Evolutionary conservation across 2,113 vertebrate genomes (phyloP).

Genomic region (Oryzias woworae): DNA sequence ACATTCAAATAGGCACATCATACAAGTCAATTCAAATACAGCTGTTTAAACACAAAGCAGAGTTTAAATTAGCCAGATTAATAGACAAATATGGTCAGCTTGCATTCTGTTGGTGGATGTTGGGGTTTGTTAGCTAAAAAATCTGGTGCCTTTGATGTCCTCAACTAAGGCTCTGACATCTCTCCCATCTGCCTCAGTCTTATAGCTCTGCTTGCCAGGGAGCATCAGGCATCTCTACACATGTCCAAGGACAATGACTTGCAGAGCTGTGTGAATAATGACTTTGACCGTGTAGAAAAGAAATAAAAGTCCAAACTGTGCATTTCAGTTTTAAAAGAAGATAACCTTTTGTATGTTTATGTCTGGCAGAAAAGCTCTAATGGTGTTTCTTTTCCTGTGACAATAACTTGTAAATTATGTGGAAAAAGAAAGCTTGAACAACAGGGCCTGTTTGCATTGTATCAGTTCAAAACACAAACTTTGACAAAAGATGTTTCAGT

Average conservation of each 20-base stretch:
- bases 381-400: too few species aligned
- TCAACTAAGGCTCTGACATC: slow-evolving; percentile 27
- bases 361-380: too few species aligned
- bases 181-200: slow-evolving; percentile 45
- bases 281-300: slow-evolving; percentile 9
- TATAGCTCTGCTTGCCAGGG: slow-evolving; percentile 21
- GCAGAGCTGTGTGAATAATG: slow-evolving; percentile 4
- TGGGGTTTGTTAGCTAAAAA: slow-evolving; percentile 22
- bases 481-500: too few species aligned
- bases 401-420: too few species aligned
- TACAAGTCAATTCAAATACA: not conserved
- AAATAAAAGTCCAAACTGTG: too few species aligned
- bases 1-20: not conserved
- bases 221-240: slow-evolving; percentile 39
- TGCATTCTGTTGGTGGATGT: not conserved
- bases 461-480: too few species aligned
- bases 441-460: too few species aligned
- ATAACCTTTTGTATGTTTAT: too few species aligned
- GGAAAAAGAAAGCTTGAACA: too few species aligned
- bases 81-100: not conserved
- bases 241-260: slow-evolving; percentile 34
- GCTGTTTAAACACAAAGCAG: slow-evolving; percentile 2
- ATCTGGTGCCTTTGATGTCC: slow-evolving; percentile 18
- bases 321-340: too few species aligned
- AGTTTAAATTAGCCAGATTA: not conserved